Conservation (phyloP, 1,140 invertebrate genomes). For the Diorhabda elongata region DNA sequence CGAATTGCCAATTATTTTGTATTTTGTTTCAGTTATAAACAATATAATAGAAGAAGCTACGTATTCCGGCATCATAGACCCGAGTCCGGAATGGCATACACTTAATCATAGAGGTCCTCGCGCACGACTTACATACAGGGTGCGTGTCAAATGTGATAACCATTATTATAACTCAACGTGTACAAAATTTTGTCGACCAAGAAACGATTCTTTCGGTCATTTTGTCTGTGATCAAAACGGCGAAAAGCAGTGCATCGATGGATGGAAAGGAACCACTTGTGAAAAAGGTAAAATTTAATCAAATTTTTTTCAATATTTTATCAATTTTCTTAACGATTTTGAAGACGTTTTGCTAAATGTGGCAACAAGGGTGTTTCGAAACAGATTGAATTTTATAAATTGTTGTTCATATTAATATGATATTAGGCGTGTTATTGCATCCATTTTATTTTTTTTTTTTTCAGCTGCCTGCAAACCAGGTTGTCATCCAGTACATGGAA, state of each 20-base stretch:
- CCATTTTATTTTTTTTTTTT: constrained; percentile 44
- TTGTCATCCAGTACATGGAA: constrained; percentile 83
- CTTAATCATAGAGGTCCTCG: constrained; percentile 72
- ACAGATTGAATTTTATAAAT: too few relatives aligned
- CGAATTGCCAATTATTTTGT: too few relatives aligned
- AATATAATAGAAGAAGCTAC: constrained; percentile 81
- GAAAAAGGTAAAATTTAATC: constrained; percentile 66
- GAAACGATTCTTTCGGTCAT: constrained; percentile 92
- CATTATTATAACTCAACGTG: constrained; percentile 95
- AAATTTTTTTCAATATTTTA: background rate
- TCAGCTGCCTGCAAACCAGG: constrained; percentile 85
- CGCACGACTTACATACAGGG: constrained; percentile 77
- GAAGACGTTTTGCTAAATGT: too few relatives aligned
- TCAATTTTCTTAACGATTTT: background rate
- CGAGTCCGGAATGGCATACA: constrained; percentile 85
- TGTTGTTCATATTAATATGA: too few relatives aligned
- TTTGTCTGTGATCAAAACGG: constrained; percentile 85
- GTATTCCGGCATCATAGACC: constrained; percentile 85
- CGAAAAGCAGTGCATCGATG: constrained; percentile 85
- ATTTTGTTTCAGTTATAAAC: constrained; percentile 54
- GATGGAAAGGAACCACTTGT: constrained; percentile 92
- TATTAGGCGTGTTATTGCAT: too few relatives aligned
- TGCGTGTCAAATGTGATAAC: constrained; percentile 83
- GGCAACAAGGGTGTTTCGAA: too few relatives aligned
- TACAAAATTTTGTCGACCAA: constrained; percentile 85